Percentiles rank a stretch among this genome's conserved stretches.
These are phyloP conservation scores for Callionymus lyra DNA, from an alignment of 2,113 vertebrate species.

Conservation along the genomic window DNA sequence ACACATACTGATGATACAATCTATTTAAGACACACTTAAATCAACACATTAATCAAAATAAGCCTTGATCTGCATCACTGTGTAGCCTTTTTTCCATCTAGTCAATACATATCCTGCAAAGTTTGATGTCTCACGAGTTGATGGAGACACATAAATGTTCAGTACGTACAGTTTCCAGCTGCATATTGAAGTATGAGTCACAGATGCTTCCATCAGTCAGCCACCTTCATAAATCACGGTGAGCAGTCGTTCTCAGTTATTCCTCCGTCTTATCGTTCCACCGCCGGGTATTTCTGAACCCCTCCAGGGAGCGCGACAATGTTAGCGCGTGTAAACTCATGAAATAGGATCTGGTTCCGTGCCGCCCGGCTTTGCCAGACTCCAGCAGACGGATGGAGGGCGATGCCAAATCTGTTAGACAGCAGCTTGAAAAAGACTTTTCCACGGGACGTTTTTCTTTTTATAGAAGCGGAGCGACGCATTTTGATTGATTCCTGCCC, in stretches of 20 bases:
- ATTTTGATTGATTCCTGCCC: constrained; percentile 26
- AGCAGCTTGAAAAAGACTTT: constrained; percentile 26
- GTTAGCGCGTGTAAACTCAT: constrained; percentile 41
- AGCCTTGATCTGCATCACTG: too few species aligned
- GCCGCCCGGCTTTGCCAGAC: constrained; percentile 19
- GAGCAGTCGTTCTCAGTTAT: constrained; percentile 41
- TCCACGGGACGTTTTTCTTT: constrained; percentile 28
- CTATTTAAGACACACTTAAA: too few species aligned
- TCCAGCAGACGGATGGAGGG: constrained; percentile 14
- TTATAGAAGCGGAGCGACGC: constrained; percentile 37
- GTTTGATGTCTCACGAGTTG: too few species aligned
- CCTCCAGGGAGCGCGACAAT: constrained; percentile 43
- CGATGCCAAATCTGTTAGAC: constrained; percentile 30
- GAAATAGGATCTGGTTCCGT: constrained; percentile 43
- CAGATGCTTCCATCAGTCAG: constrained; percentile 13
- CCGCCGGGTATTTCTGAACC: constrained; percentile 22
- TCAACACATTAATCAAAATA: too few species aligned
- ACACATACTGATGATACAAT: too few species aligned
- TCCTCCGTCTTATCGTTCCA: constrained; percentile 31
- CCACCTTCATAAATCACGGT: constrained; percentile 50
- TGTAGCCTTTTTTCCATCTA: too few species aligned
- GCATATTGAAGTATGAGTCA: too few species aligned
- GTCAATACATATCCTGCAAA: too few species aligned
- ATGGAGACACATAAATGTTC: too few species aligned
- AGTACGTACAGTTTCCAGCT: too few species aligned